A percentile compares a stretch with the other conserved stretches of the same genome.
Evolutionary conservation across 2,113 vertebrate genomes (phyloP).

Genomic region (Onychostoma macrolepis): DNA sequence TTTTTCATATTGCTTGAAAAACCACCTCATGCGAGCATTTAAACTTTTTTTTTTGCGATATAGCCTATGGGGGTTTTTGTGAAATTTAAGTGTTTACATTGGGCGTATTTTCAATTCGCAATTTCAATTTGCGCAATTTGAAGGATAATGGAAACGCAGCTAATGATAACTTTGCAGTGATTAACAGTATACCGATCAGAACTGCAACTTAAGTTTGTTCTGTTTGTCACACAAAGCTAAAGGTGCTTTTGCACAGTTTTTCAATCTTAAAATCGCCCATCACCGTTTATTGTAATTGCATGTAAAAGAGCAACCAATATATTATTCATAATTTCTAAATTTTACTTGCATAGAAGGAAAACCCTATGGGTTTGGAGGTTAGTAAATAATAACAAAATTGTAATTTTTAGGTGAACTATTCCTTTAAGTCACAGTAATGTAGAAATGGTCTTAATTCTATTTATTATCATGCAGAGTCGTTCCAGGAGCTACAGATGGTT

Average conservation of each 20-base stretch:
- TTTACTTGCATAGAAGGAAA: neutral
- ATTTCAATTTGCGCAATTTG: no score
- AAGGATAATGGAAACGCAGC: no score
- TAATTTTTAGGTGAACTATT: neutral
- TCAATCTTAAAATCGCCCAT: neutral
- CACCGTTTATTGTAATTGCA: neutral
- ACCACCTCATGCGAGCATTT: no score
- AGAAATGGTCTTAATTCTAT: slow-evolving; percentile 36
- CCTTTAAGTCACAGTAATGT: neutral
- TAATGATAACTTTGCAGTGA: no score
- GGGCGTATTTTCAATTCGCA: no score
- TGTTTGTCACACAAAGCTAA: no score
- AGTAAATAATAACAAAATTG: neutral
- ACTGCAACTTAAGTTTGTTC: no score
- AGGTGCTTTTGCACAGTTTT: neutral
- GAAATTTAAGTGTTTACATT: no score
- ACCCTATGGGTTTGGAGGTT: neutral
- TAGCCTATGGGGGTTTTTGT: no score
- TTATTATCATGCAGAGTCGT: slow-evolving; percentile 60
- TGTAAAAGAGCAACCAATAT: neutral
- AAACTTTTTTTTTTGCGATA: no score
- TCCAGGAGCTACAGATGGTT: slow-evolving; percentile 70
- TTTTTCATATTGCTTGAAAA: no score
- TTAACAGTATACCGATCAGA: no score
- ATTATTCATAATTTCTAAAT: neutral